Conservation (phyloP, 2,113 vertebrate genomes). For the Brachionichthys hirsutus region DNA sequence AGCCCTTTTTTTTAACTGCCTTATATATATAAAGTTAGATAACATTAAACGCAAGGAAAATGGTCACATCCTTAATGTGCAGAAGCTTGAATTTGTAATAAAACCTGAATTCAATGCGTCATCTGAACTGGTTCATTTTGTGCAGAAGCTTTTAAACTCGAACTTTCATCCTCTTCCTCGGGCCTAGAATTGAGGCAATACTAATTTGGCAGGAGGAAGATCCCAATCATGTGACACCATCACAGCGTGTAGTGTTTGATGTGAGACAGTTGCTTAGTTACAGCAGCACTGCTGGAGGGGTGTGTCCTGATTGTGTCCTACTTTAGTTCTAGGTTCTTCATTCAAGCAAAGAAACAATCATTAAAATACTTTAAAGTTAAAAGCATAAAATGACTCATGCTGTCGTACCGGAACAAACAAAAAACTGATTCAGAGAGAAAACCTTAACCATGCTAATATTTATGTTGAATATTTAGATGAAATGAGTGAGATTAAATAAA, state of each 20-base stretch:
- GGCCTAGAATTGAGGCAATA: too few relatives aligned
- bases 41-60: conserved; percentile 55
- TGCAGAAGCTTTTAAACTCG: not conserved
- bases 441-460: not conserved
- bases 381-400: too few relatives aligned
- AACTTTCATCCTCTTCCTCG: not conserved
- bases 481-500: not conserved
- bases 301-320: too few relatives aligned
- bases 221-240: too few relatives aligned
- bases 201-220: too few relatives aligned
- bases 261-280: too few relatives aligned
- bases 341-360: rapidly evolving
- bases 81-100: conserved; percentile 72
- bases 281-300: too few relatives aligned
- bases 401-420: not conserved
- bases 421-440: not conserved
- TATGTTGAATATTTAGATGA: not conserved
- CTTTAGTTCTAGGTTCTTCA: too few relatives aligned
- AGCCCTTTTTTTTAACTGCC: conserved; percentile 49
- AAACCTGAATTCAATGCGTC: conserved; percentile 29
- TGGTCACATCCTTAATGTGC: conserved; percentile 59
- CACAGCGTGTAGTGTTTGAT: too few relatives aligned
- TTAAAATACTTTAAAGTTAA: not conserved
- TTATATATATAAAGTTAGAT: conserved; percentile 53
- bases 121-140: not conserved